phyloP scores from a whole-genome alignment of 2,797 vertebrate genomes.

The Macropus fuliginosus region DNA sequence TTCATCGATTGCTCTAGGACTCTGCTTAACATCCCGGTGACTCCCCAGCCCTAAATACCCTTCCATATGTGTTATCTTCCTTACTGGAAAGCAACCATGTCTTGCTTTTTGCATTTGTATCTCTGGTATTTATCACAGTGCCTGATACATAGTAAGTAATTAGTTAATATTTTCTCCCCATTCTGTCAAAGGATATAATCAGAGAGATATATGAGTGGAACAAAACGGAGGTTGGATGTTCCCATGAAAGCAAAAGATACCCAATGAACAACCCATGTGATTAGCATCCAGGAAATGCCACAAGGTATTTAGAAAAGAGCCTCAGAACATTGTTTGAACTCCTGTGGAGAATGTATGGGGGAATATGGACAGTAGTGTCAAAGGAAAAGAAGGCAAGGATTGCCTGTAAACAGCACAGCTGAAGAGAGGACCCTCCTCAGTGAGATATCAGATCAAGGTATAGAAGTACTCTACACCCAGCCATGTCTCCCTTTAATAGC shows the following conservation, averaged over 20 bases:
- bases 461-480: background rate
- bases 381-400: background rate
- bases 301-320: background rate
- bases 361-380: background rate
- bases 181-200: background rate
- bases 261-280: background rate
- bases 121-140: background rate
- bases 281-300: background rate
- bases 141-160: background rate
- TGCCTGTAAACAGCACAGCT: background rate
- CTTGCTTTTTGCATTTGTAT: background rate
- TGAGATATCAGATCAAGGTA: background rate
- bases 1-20: background rate
- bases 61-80: background rate
- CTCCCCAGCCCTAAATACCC: background rate
- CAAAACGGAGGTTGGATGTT: background rate
- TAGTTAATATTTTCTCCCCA: background rate
- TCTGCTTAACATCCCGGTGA: background rate
- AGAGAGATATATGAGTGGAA: background rate
- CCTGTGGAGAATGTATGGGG: background rate
- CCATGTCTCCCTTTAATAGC: background rate
- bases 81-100: background rate
- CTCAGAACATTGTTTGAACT: background rate
- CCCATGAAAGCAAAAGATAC: background rate
- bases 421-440: background rate